Conservation (phyloP, 2,797 vertebrate genomes). For the Rhinella marina region DNA sequence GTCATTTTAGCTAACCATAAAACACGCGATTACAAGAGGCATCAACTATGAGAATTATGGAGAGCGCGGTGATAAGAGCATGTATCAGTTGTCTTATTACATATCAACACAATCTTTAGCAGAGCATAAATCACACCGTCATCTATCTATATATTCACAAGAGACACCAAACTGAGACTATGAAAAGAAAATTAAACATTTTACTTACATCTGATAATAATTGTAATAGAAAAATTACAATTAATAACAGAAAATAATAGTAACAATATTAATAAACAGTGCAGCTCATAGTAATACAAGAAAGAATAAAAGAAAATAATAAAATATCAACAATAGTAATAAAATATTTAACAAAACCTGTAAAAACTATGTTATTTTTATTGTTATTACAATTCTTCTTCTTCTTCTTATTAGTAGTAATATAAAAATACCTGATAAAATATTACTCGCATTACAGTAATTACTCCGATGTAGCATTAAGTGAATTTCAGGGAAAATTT, state of each 20-base stretch:
- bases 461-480: too few relatives aligned
- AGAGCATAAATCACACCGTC: not conserved
- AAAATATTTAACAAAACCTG: too few relatives aligned
- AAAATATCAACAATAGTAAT: too few relatives aligned
- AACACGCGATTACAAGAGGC: conserved; percentile 72
- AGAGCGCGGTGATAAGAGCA: conserved; percentile 16
- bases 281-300: too few relatives aligned
- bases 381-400: too few relatives aligned
- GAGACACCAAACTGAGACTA: not conserved
- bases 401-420: too few relatives aligned
- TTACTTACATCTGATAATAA: not conserved
- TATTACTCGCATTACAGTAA: too few relatives aligned
- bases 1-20: conserved; percentile 74
- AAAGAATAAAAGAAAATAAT: too few relatives aligned
- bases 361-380: too few relatives aligned
- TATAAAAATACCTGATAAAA: too few relatives aligned
- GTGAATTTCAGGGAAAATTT: too few relatives aligned
- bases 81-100: conserved; percentile 31
- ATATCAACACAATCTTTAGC: conserved; percentile 4
- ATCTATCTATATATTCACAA: not conserved
- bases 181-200: not conserved
- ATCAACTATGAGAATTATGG: conserved; percentile 62
- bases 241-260: not conserved
- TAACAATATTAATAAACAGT: not conserved
- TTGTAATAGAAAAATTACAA: not conserved